Conservation (phyloP, 1,140 invertebrate genomes). For the Octopus bimaculoides region DNA sequence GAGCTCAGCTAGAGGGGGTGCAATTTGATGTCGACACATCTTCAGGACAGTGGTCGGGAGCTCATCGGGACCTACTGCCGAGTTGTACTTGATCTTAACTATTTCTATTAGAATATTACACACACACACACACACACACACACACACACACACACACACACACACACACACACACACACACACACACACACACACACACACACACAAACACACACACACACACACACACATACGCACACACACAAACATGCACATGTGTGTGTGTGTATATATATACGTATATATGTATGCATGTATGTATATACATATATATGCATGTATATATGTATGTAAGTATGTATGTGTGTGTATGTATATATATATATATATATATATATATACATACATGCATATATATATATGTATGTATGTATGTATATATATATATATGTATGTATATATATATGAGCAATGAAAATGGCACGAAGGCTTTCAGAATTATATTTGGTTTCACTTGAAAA, state of each 20-base stretch:
- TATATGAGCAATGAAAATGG: background rate
- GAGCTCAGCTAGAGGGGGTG: no score
- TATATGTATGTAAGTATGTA: background rate
- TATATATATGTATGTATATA: background rate
- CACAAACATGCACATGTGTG: background rate
- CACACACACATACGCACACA: background rate
- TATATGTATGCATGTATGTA: background rate
- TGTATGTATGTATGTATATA: background rate
- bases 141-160: background rate
- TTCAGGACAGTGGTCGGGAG: no score
- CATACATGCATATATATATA: background rate
- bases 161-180: background rate
- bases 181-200: background rate
- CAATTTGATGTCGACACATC: no score
- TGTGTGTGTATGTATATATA: background rate
- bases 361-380: background rate
- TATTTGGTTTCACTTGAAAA: no score
- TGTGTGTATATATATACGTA: background rate
- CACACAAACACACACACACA: background rate
- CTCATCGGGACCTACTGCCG: no score
- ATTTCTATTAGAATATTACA: no score
- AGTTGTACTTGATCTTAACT: no score
- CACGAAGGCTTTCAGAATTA: no score
- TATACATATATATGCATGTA: background rate
- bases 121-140: background rate